Conservation (phyloP, 53 echinoderm and acorn worm genomes). For the Patiria pectinifera region DNA sequence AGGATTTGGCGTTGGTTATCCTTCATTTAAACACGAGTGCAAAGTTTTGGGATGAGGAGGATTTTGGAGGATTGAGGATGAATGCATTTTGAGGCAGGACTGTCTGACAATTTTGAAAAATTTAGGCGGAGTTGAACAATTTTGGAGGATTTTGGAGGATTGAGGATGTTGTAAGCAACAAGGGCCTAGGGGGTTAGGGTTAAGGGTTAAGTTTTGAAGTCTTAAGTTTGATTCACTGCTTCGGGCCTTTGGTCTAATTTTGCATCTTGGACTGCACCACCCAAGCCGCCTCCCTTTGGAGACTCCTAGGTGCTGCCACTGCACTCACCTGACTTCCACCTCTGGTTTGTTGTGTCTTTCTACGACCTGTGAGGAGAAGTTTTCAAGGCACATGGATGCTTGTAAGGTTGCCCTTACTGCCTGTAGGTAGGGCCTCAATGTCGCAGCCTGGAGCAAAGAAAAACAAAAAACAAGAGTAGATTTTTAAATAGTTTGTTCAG, state of each 20-base stretch:
- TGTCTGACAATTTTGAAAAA: too few species aligned
- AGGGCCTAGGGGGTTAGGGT: too few species aligned
- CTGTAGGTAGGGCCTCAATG: slow-evolving; percentile 94
- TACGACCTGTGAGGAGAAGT: slow-evolving; percentile 98
- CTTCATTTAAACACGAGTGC: too few species aligned
- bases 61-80: too few species aligned
- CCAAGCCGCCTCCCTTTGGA: background rate
- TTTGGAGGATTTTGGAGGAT: too few species aligned
- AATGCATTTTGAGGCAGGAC: too few species aligned
- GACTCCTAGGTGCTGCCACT: background rate
- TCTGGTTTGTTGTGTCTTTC: slow-evolving; percentile 99
- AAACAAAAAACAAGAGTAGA: background rate
- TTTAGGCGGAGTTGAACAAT: too few species aligned
- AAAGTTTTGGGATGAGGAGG: too few species aligned
- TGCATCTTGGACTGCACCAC: background rate
- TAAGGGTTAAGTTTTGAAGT: too few species aligned
- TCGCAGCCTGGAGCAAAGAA: slow-evolving; percentile 75
- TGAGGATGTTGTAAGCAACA: too few species aligned
- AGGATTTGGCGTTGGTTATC: too few species aligned
- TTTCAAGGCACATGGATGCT: slow-evolving; percentile 98
- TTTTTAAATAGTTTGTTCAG: background rate
- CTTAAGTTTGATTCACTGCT: background rate
- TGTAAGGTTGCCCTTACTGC: slow-evolving; percentile 96
- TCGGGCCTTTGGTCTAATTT: background rate
- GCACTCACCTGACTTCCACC: slow-evolving; percentile 93